phyloP scores from a whole-genome alignment of 2,113 vertebrate species.

The Erinaceus europaeus region DNA sequence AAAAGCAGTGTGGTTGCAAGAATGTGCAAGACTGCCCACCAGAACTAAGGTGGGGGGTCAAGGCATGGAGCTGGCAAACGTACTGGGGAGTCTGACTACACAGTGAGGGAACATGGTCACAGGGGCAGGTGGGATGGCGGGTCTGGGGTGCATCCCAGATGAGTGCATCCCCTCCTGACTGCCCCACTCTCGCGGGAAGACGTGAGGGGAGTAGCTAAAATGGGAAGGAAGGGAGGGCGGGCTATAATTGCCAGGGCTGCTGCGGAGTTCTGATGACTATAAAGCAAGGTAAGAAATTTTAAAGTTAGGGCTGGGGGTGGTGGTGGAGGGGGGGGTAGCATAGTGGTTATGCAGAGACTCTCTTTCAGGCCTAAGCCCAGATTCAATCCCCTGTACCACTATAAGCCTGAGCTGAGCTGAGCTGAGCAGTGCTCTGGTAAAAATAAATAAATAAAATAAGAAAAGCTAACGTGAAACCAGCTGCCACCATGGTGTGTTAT shows the following conservation, averaged over 20 bases:
- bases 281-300: background rate
- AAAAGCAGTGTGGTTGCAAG: background rate
- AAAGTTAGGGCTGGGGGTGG: too few relatives aligned
- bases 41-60: background rate
- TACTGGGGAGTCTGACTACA: background rate
- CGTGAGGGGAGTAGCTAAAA: background rate
- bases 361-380: too few relatives aligned
- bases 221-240: background rate
- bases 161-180: background rate
- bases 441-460: too few relatives aligned
- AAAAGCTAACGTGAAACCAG: background rate
- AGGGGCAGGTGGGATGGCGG: background rate
- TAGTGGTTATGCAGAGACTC: too few relatives aligned
- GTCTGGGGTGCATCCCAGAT: background rate
- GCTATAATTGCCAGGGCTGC: background rate
- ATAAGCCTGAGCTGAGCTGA: too few relatives aligned
- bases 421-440: too few relatives aligned
- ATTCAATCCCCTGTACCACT: too few relatives aligned
- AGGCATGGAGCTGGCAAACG: too few relatives aligned
- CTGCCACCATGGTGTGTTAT: background rate
- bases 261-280: rapidly evolving
- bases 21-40: background rate
- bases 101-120: too few relatives aligned
- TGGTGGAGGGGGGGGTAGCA: too few relatives aligned
- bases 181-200: background rate